Evolutionary conservation across 2,888 invertebrate genomes (phyloP).

Genomic region (Agriotes lineatus): DNA sequence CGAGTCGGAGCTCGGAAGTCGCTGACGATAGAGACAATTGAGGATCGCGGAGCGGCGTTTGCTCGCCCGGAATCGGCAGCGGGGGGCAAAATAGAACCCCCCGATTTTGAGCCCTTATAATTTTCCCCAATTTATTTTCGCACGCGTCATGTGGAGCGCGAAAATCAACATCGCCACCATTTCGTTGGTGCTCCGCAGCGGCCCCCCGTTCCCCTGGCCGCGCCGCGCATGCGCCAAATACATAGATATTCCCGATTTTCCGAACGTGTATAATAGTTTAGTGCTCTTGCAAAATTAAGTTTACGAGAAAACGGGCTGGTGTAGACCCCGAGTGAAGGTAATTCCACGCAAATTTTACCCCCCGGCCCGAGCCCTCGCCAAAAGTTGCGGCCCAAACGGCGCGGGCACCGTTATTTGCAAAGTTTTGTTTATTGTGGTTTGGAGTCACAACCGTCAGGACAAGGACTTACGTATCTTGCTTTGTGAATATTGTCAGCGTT

Average conservation of each 20-base stretch:
- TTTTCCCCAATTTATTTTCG: neutral
- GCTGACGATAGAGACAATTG: too few species aligned
- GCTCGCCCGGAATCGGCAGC: neutral
- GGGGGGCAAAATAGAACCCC: too few species aligned
- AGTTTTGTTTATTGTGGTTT: constrained; percentile 42
- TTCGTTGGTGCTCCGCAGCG: constrained; percentile 42
- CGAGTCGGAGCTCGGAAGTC: too few species aligned
- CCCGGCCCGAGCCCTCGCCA: constrained; percentile 30
- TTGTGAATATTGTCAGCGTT: constrained; percentile 36
- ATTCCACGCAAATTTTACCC: constrained; percentile 48
- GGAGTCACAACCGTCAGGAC: constrained; percentile 49
- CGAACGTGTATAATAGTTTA: constrained; percentile 53
- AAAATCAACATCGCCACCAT: constrained; percentile 37
- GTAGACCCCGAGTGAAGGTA: constrained; percentile 50
- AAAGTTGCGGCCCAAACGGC: constrained; percentile 32
- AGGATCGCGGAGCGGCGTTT: neutral
- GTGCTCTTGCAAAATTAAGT: constrained; percentile 58
- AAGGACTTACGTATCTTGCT: constrained; percentile 43
- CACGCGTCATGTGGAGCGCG: constrained; percentile 5
- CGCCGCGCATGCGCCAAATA: constrained; percentile 53
- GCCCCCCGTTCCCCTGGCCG: constrained; percentile 39
- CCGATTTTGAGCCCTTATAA: too few species aligned
- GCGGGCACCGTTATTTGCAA: constrained; percentile 31
- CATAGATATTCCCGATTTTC: constrained; percentile 56
- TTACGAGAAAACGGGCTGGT: constrained; percentile 47